Evolutionary conservation across 2,113 vertebrate genomes (phyloP).

Genomic region (Shinisaurus crocodilurus): DNA sequence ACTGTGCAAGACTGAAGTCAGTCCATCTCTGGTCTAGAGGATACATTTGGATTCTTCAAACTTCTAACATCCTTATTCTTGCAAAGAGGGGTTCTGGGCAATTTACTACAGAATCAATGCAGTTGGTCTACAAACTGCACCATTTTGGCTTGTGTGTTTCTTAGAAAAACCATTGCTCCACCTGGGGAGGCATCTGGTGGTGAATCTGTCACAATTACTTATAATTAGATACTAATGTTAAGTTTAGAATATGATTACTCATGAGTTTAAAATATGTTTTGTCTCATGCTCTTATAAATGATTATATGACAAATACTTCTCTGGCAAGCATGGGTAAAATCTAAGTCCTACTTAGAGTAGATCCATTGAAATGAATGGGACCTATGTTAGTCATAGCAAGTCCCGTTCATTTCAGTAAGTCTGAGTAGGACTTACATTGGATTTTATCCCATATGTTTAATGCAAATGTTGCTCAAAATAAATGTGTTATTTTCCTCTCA

Average conservation of each 20-base stretch:
- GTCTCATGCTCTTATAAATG: background rate
- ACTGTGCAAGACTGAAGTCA: background rate
- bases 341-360: no score
- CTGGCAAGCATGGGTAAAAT: background rate
- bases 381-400: no score
- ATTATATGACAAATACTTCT: background rate
- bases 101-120: background rate
- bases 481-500: conserved; percentile 17
- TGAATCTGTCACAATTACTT: background rate
- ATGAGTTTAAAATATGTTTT: background rate
- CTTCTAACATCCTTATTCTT: background rate
- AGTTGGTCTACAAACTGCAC: background rate
- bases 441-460: background rate
- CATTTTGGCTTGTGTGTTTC: background rate
- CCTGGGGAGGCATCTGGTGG: background rate
- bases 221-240: background rate
- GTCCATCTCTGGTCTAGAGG: no score
- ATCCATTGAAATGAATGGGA: background rate
- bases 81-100: background rate
- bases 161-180: background rate
- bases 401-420: no score
- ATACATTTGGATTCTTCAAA: background rate
- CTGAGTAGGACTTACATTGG: background rate
- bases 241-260: background rate
- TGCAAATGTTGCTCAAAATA: conserved; percentile 6